Evolutionary conservation across 2,888 invertebrate species (phyloP).

Genomic region (Anodontia alba): DNA sequence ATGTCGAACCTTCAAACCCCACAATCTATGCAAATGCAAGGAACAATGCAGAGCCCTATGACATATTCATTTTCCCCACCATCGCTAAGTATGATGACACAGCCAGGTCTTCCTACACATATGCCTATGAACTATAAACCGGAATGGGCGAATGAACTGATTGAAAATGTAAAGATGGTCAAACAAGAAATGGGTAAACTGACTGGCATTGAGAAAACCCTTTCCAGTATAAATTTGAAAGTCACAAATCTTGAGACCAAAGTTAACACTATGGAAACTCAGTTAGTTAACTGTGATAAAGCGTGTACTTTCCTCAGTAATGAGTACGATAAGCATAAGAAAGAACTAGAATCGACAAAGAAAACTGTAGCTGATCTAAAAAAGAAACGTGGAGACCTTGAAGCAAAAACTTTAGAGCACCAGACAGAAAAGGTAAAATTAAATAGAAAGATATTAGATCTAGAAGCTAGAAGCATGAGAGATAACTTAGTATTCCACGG

Average conservation of each 20-base stretch:
- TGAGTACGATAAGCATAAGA: not conserved
- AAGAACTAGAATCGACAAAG: not conserved
- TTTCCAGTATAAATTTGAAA: not conserved
- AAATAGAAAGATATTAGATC: not conserved
- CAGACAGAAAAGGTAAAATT: not conserved
- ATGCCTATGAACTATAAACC: not conserved
- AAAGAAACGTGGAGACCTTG: not conserved
- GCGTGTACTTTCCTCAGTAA: not conserved
- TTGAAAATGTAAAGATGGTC: not conserved
- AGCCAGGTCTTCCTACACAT: not conserved
- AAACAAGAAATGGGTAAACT: not conserved
- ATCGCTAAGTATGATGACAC: not conserved
- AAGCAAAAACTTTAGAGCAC: not conserved
- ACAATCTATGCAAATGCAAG: not conserved
- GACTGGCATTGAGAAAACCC: not conserved
- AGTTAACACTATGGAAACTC: not conserved
- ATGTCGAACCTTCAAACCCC: no score
- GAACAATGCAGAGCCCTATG: not conserved
- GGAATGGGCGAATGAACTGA: not conserved
- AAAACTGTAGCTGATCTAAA: not conserved
- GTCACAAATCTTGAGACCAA: conserved; percentile 1
- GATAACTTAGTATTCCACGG: not conserved
- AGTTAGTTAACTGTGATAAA: not conserved
- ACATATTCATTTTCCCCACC: not conserved
- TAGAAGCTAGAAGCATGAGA: conserved; percentile 2